phyloP scores from a whole-genome alignment of 2,113 vertebrate genomes.

The Hippocampus comes region DNA sequence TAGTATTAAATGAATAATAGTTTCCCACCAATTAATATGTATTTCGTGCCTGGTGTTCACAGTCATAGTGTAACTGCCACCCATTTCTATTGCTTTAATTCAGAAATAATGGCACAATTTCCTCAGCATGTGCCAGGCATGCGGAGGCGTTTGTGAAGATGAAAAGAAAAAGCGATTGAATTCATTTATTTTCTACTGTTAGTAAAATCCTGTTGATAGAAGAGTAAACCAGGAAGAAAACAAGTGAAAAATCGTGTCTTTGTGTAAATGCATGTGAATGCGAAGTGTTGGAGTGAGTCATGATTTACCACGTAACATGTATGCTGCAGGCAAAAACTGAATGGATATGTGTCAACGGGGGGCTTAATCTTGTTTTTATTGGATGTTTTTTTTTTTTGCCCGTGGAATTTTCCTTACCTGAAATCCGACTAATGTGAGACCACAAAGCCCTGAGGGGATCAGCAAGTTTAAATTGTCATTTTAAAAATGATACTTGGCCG shows the following conservation, averaged over 20 bases:
- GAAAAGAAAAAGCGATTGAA: neutral
- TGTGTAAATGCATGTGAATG: constrained; percentile 1
- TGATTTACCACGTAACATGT: constrained; percentile 31
- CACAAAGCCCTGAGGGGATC: neutral
- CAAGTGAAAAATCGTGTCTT: neutral
- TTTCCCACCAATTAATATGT: too few species aligned
- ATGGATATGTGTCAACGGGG: constrained; percentile 57
- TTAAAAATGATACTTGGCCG: neutral
- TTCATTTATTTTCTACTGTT: neutral
- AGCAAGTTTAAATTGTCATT: neutral
- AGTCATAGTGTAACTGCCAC: neutral
- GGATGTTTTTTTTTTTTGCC: constrained; percentile 16
- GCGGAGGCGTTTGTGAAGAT: neutral
- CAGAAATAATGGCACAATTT: neutral
- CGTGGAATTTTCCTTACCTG: constrained; percentile 31
- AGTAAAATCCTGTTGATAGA: neutral
- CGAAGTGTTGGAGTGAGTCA: constrained; percentile 17
- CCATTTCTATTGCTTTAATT: neutral
- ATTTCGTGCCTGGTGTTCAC: neutral
- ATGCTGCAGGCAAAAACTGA: constrained; percentile 42
- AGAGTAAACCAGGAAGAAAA: neutral
- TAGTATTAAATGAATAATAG: too few species aligned
- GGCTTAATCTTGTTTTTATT: constrained; percentile 37
- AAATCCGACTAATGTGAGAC: neutral
- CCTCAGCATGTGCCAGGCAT: neutral